Evolutionary conservation across 1,140 invertebrate genomes (phyloP), one percentile per base, ranked within the genome.

Genomic region (Bathynomus jamesi): DNA sequence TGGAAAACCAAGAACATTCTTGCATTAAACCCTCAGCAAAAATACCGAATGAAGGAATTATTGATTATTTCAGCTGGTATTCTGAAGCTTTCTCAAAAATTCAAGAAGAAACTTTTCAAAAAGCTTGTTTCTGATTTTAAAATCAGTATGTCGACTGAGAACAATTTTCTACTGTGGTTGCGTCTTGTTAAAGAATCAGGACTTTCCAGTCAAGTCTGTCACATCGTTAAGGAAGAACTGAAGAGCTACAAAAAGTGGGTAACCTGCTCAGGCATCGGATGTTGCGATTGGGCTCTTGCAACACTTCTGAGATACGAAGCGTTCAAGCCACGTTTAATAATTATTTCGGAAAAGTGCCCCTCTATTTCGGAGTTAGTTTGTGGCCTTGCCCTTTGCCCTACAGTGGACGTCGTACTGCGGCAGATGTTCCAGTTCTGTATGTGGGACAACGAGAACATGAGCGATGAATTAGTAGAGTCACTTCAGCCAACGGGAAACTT

Each of bases 401-500:
- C 25, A 2, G 53, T 69, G 0, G 46, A 29, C 3, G 67, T 69
- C 3, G 25, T 69, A 27, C 60, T 69, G 32, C 60, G 67, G 21
- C 53, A 61, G 8, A 61, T 61, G 31, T 61, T 53, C n/a, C 67
- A 69, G 28, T 69, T 69, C 28, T 69, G 31, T 13, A 61, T 61
- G 10, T 69, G 67, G 67, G 61, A 61, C 28, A 60, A 69, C 4
- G 1, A 5, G 25, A 61, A 28, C 3, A 27, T 24, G 28, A 69
- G 67, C 30, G 67, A 69, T 27, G 67, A 69, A 30, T 28, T 69
- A 8, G 67, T 69, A n/a, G 67, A 69, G 21, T n/a, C 62, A 27
- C 67, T 69, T 28, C 67, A 69, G 53, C 67, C 67, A 61, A 61
- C 67, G 17, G 67, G 67, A 61, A 69, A 69, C 32, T 61, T 69